A percentile compares a stretch with the other conserved stretches of the same genome.
Conservation (phyloP, 1,140 invertebrate species). For the Potamilus streckersoni region DNA sequence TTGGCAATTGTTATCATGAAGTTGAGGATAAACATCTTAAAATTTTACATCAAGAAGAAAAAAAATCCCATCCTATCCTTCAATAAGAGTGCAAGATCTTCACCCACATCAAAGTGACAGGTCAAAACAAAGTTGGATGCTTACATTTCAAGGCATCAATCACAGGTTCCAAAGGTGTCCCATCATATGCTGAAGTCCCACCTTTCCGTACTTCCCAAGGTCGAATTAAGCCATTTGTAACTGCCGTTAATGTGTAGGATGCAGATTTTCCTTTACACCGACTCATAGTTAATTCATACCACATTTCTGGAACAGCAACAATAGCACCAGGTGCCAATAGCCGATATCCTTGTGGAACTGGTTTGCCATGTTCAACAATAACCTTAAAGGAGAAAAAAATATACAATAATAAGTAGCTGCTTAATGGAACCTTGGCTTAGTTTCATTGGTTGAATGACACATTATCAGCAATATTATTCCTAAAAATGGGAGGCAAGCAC, state of each 20-base stretch:
- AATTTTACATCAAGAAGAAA: too few species aligned
- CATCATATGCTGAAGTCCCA: constrained; percentile 17
- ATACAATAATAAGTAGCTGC: neutral
- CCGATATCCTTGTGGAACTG: constrained; percentile 16
- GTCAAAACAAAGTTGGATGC: neutral
- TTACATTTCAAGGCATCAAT: constrained; percentile 22
- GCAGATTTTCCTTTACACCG: constrained; percentile 4
- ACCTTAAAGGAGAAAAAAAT: constrained; percentile 1
- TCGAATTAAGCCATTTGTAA: constrained; percentile 13
- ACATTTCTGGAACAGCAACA: constrained; percentile 6
- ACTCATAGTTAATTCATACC: constrained; percentile 1
- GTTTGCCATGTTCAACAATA: constrained; percentile 2
- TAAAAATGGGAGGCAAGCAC: too few species aligned
- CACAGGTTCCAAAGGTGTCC: constrained; percentile 19
- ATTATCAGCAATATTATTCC: too few species aligned
- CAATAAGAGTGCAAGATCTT: too few species aligned
- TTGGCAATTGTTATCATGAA: too few species aligned
- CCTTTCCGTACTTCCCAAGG: constrained; percentile 18
- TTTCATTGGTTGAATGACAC: too few species aligned
- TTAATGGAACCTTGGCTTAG: too few species aligned
- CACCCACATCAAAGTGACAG: too few species aligned
- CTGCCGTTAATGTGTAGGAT: constrained; percentile 14
- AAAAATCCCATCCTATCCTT: too few species aligned
- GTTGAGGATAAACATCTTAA: too few species aligned
- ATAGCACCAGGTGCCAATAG: constrained; percentile 11